Conservation (phyloP, 2,113 vertebrate genomes). For the Protobothrops flavoviridis region DNA sequence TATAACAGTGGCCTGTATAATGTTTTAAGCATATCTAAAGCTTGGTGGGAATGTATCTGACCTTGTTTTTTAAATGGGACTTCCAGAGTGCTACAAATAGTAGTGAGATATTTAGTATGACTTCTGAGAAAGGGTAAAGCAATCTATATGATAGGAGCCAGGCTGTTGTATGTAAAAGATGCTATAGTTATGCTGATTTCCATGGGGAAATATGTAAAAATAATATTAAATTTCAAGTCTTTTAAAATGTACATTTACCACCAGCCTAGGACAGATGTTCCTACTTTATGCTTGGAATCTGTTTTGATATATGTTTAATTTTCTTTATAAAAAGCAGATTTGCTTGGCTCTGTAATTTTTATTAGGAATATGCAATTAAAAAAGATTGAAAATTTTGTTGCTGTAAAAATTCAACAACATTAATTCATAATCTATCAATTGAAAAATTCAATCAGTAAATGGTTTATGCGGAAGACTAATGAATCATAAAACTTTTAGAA, state of each 20-base stretch:
- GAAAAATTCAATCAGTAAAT: conserved; percentile 9
- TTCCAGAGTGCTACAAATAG: background rate
- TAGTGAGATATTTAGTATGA: background rate
- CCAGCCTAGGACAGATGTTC: background rate
- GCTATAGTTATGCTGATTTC: background rate
- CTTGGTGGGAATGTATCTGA: background rate
- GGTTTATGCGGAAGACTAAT: background rate
- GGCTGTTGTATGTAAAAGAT: background rate
- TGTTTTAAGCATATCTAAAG: background rate
- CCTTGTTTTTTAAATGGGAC: background rate
- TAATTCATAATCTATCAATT: background rate
- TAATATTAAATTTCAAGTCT: background rate
- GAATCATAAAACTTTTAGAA: conserved; percentile 22
- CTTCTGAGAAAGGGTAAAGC: background rate
- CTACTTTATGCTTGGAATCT: background rate
- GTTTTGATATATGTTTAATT: background rate
- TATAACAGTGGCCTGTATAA: background rate
- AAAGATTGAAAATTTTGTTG: background rate
- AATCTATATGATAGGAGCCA: background rate
- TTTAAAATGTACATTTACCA: background rate
- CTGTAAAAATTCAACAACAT: background rate
- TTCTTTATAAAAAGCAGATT: background rate
- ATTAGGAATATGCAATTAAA: background rate
- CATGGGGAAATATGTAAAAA: background rate
- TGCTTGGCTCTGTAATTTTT: background rate